Conservation (phyloP, 2,113 vertebrate genomes). For the Sula dactylatra region DNA sequence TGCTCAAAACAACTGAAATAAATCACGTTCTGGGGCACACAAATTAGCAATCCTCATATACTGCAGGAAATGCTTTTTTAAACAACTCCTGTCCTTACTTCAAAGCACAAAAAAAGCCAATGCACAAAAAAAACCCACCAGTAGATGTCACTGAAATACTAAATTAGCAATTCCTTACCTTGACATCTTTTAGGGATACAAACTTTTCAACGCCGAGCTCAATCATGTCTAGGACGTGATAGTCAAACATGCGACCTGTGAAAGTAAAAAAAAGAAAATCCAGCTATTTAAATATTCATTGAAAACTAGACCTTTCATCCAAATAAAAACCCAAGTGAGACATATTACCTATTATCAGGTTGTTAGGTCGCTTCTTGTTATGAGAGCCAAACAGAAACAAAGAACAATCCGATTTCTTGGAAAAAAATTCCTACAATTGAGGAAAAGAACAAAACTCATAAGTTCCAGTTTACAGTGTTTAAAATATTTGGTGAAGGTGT, state of each 20-base stretch:
- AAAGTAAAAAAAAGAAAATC: neutral
- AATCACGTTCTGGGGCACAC: neutral
- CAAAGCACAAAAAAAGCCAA: neutral
- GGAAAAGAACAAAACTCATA: neutral
- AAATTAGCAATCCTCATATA: neutral
- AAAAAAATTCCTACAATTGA: constrained; percentile 90
- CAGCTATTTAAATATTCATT: neutral
- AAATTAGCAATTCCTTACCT: constrained; percentile 75
- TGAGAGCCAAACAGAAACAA: constrained; percentile 96
- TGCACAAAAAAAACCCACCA: neutral
- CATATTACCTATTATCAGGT: constrained; percentile 86
- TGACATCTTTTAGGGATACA: constrained; percentile 85
- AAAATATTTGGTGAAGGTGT: neutral
- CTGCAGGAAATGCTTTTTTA: fast-evolving
- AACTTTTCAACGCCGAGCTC: constrained; percentile 93
- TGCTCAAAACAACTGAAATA: neutral
- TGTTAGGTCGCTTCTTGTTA: constrained; percentile 97
- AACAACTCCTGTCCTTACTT: neutral
- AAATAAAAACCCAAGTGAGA: neutral
- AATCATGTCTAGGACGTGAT: constrained; percentile 94
- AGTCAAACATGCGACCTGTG: constrained; percentile 94
- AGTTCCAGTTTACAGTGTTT: neutral
- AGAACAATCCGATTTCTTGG: constrained; percentile 94
- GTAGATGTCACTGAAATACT: neutral
- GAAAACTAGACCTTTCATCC: neutral